Evolutionary conservation across 1,140 invertebrate species (phyloP), one percentile per base, ranked within the genome.

Genomic region (Uloborus diversus): DNA sequence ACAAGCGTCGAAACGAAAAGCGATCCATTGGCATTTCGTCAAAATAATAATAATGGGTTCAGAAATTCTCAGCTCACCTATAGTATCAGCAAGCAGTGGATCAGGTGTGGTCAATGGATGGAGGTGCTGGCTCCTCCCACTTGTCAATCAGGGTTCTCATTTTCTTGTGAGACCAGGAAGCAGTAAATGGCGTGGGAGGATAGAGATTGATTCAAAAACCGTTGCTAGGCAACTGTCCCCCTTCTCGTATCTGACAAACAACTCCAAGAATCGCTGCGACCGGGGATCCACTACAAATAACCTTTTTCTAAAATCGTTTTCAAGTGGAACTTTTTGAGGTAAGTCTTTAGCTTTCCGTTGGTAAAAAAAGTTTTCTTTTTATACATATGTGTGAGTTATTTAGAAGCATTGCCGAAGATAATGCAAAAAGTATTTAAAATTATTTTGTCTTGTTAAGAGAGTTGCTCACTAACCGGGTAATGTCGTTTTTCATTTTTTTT

Each of bases 181-280:
- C 69, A 51, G 69, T 71, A 71, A 71, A 71, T 71, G 69, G 69
- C 69, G 69, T 71, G 69, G 69, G 69, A 71, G 69, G 69, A 71
- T 71, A 56, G 69, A 71, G 69, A 71, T 71, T 71, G 69, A 71
- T 71, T 71, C 69, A 71, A 71, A 71, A 56, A 59, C 69, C 69
- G 69, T 71, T 71, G 69, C 69, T 71, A 59, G 27, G 69, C 69
- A 59, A 71, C 69, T 25, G 5, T 20, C 32, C 20, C 69, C 25
- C 66, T 71, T 59, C 51, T 27, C 53, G 69, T 37, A 71, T 59
- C 69, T 71, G 56, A 71, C 69, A 71, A 71, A 71, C 69, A 71
- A 59, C 69, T 33, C 53, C 56, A 35, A 71, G 33, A 70, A 70
- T 70, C 66, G 57, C 66, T 56, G 51, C 66, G 13, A 23, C 17